Conservation (phyloP, 2,113 vertebrate genomes). For the Ibidorhyncha struthersii region DNA sequence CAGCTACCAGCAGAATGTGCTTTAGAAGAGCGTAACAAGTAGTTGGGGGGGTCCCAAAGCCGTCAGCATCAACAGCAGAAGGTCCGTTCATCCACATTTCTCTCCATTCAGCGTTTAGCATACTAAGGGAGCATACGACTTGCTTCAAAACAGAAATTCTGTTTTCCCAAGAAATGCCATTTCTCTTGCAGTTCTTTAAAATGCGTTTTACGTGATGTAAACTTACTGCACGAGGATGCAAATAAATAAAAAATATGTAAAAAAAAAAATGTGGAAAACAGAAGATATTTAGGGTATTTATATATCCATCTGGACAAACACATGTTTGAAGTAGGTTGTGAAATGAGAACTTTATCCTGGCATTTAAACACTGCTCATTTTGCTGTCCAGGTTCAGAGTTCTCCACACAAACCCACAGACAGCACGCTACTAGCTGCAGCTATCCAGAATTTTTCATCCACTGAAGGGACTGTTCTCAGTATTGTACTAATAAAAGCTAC, state of each 20-base stretch:
- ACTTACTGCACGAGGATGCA: neutral
- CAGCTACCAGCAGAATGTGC: accelerated
- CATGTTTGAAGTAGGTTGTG: neutral
- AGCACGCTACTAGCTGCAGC: neutral
- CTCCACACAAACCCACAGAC: neutral
- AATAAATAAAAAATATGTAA: neutral
- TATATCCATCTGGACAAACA: neutral
- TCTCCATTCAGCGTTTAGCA: neutral
- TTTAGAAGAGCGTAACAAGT: accelerated
- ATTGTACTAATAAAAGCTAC: neutral
- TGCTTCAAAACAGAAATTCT: neutral
- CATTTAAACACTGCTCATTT: neutral
- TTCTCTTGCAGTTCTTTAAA: neutral
- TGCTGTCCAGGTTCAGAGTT: neutral
- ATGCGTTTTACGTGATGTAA: neutral
- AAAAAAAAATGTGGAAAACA: neutral
- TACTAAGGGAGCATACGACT: neutral
- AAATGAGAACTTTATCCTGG: neutral
- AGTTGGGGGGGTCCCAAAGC: neutral
- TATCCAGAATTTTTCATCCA: neutral
- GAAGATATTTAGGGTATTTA: neutral
- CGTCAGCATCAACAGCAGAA: neutral
- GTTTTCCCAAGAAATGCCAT: neutral
- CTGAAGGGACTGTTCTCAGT: neutral
- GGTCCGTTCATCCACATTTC: neutral